Percentiles rank a stretch among this genome's conserved stretches.
phyloP scores from a whole-genome alignment of 2,888 invertebrate genomes.

The Pollenia labialis region DNA sequence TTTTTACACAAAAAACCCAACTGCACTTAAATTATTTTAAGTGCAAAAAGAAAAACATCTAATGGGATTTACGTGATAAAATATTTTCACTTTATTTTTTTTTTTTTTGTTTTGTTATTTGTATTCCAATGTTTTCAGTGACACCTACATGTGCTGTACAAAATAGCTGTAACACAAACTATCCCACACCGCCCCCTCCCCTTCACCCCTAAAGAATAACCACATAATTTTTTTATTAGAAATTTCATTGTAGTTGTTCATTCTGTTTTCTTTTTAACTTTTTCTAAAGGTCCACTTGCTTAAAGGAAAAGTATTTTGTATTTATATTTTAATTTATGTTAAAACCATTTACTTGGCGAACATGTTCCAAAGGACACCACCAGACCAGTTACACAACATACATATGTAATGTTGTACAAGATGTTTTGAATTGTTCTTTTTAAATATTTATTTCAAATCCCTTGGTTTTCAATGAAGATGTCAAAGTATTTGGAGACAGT shows the following conservation, averaged over 20 bases:
- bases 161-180: not conserved
- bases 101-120: slow-evolving; percentile 26
- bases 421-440: slow-evolving; percentile 23
- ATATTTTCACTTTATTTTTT: slow-evolving; percentile 54
- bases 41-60: slow-evolving; percentile 32
- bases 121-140: slow-evolving; percentile 34
- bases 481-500: slow-evolving; percentile 31
- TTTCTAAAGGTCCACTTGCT: not conserved
- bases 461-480: slow-evolving; percentile 44
- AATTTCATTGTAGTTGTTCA: slow-evolving; percentile 36
- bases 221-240: not conserved
- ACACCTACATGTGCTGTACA: slow-evolving; percentile 34
- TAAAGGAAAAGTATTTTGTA: slow-evolving; percentile 27
- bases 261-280: not conserved
- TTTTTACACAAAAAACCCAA: slow-evolving; percentile 3
- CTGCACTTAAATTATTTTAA: slow-evolving; percentile 16
- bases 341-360: slow-evolving; percentile 51
- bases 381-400: slow-evolving; percentile 23
- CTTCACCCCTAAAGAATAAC: too few relatives aligned
- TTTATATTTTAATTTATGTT: slow-evolving; percentile 65
- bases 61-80: slow-evolving; percentile 72
- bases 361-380: slow-evolving; percentile 5
- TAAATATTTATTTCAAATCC: slow-evolving; percentile 58
- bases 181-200: not conserved
- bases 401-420: slow-evolving; percentile 4